Percentiles rank a stretch among this genome's conserved stretches.
Conservation (phyloP, 2,888 invertebrate species). For the Meandrusa payeni region DNA sequence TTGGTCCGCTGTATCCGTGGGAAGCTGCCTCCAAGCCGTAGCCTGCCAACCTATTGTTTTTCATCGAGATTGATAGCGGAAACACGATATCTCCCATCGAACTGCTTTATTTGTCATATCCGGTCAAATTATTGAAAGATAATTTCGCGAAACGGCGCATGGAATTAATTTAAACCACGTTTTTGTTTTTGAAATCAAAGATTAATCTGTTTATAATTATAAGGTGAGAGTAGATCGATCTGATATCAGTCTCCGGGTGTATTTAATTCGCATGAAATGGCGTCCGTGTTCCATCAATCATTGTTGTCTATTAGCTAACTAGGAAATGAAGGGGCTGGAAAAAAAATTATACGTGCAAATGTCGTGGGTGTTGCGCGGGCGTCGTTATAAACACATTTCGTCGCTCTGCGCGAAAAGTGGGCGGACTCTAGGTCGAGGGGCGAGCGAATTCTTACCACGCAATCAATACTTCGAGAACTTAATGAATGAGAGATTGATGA, state of each 20-base stretch:
- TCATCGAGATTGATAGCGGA: constrained; percentile 69
- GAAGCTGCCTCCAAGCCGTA: constrained; percentile 42
- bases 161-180: constrained; percentile 34
- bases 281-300: constrained; percentile 52
- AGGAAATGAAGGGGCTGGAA: constrained; percentile 44
- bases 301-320: constrained; percentile 53
- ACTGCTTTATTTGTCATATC: constrained; percentile 64
- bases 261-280: constrained; percentile 46
- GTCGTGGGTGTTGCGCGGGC: constrained; percentile 59
- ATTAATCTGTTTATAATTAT: constrained; percentile 65
- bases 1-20: constrained; percentile 42
- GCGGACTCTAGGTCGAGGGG: constrained; percentile 48
- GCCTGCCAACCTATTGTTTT: constrained; percentile 51
- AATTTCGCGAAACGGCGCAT: constrained; percentile 34
- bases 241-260: constrained; percentile 36
- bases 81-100: constrained; percentile 49
- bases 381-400: constrained; percentile 75
- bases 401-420: constrained; percentile 57
- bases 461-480: constrained; percentile 50
- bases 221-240: constrained; percentile 34
- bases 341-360: constrained; percentile 33
- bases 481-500: constrained; percentile 52
- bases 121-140: constrained; percentile 51
- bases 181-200: constrained; percentile 37
- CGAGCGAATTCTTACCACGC: constrained; percentile 39